Percentiles rank a stretch among this genome's conserved stretches.
phyloP scores from a whole-genome alignment of 2,888 invertebrate species.

The Melanostoma mellinum region DNA sequence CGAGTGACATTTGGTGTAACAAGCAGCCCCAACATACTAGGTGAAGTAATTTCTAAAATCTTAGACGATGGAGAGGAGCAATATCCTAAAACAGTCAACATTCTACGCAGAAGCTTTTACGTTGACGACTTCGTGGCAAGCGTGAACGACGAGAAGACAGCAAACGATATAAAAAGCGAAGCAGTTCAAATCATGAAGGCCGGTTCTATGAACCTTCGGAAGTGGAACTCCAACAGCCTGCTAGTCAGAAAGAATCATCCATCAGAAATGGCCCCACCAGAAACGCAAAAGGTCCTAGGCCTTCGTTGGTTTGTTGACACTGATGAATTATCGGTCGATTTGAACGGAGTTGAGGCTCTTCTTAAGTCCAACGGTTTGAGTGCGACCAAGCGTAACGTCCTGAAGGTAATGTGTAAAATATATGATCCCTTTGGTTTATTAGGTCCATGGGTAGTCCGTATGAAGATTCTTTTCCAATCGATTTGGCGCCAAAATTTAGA shows the following conservation, averaged over 20 bases:
- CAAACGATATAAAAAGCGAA: not conserved
- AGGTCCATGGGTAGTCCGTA: constrained; percentile 22
- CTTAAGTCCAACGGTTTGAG: not conserved
- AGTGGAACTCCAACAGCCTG: constrained; percentile 20
- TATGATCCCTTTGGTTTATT: constrained; percentile 46
- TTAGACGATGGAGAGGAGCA: constrained; percentile 8
- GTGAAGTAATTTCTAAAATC: constrained; percentile 8
- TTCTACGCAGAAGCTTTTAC: constrained; percentile 33
- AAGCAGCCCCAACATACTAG: constrained; percentile 21
- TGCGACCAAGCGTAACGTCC: constrained; percentile 28
- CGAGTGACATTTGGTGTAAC: constrained; percentile 34
- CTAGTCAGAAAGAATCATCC: constrained; percentile 4
- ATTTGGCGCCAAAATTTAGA: constrained; percentile 34
- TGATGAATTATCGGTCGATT: constrained; percentile 34
- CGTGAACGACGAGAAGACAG: constrained; percentile 21
- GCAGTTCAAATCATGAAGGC: constrained; percentile 27
- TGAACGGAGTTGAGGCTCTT: constrained; percentile 13
- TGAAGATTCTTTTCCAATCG: constrained; percentile 35
- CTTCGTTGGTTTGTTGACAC: constrained; percentile 27
- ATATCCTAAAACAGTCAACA: constrained; percentile 7
- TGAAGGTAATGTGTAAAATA: constrained; percentile 27
- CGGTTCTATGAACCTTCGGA: constrained; percentile 34
- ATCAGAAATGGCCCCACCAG: constrained; percentile 11
- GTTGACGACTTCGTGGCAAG: constrained; percentile 19
- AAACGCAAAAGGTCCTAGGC: constrained; percentile 19